These are phyloP conservation scores for Esperia sulphurella DNA, from an alignment of 2,888 invertebrate genomes.

Conservation along the genomic window DNA sequence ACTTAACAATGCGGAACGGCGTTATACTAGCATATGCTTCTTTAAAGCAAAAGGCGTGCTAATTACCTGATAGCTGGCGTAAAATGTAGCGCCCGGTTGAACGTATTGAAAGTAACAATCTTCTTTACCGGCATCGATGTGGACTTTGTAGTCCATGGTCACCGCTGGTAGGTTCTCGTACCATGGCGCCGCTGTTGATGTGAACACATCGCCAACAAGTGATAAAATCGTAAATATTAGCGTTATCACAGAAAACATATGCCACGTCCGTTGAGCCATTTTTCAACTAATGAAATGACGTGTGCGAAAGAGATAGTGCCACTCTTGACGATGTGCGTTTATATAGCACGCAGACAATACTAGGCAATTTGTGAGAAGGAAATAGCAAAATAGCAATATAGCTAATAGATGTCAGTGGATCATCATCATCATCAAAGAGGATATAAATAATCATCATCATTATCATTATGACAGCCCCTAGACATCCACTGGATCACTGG, in stretches of 20 bases:
- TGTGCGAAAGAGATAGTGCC: conserved; percentile 10
- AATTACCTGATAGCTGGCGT: conserved; percentile 94
- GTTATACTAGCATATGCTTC: conserved; percentile 5
- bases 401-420: too few relatives aligned
- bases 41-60: conserved; percentile 16
- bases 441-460: too few relatives aligned
- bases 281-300: conserved; percentile 27
- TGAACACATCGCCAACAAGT: conserved; percentile 67
- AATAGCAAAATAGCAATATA: neutral
- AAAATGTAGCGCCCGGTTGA: conserved; percentile 93
- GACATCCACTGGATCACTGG: too few relatives aligned
- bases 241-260: conserved; percentile 65
- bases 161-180: conserved; percentile 94
- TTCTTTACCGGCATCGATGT: conserved; percentile 94
- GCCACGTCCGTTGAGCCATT: conserved; percentile 77
- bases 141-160: conserved; percentile 97
- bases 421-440: too few relatives aligned
- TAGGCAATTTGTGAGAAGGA: neutral
- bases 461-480: too few relatives aligned
- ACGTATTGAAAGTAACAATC: conserved; percentile 98
- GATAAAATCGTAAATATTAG: conserved; percentile 73
- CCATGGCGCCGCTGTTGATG: conserved; percentile 84
- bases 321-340: neutral
- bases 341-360: neutral
- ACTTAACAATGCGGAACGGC: neutral